Evolutionary conservation across 2,797 vertebrate genomes (phyloP).

Genomic region (Hydrocynus forskahlii): DNA sequence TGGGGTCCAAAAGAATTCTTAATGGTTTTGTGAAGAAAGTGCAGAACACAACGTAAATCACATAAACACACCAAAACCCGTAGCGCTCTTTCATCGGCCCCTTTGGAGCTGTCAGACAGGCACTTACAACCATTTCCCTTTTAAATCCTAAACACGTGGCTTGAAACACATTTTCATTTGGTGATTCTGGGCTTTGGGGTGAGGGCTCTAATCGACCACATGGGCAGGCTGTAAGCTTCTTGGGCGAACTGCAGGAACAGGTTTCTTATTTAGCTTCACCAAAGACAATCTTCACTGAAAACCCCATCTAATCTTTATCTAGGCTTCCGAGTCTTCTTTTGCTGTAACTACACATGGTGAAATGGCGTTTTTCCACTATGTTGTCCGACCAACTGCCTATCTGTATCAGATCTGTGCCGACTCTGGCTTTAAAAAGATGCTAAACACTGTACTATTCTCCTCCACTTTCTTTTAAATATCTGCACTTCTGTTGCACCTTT

Average conservation of each 20-base stretch:
- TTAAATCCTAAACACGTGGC: neutral
- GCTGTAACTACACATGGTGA: too few species aligned
- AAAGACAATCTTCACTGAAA: too few species aligned
- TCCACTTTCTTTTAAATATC: too few species aligned
- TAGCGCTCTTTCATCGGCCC: neutral
- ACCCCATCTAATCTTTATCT: neutral
- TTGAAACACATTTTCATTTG: neutral
- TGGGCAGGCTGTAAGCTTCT: neutral
- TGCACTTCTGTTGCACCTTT: too few species aligned
- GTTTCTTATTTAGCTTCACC: neutral
- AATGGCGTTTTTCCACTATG: too few species aligned
- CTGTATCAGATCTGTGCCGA: too few species aligned
- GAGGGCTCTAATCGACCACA: neutral
- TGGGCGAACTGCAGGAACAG: neutral
- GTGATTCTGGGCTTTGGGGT: neutral
- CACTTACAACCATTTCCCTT: neutral
- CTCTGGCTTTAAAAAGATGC: too few species aligned
- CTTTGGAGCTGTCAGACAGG: neutral
- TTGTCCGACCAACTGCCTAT: too few species aligned
- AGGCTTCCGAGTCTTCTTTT: neutral
- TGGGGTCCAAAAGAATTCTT: conserved; percentile 34
- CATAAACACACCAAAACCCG: conserved; percentile 4
- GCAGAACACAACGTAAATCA: conserved; percentile 23
- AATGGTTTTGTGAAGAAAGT: conserved; percentile 37
- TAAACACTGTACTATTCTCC: too few species aligned